Evolutionary conservation across 1,140 invertebrate genomes (phyloP).

Genomic region (Caenorhabditis inopinata): DNA sequence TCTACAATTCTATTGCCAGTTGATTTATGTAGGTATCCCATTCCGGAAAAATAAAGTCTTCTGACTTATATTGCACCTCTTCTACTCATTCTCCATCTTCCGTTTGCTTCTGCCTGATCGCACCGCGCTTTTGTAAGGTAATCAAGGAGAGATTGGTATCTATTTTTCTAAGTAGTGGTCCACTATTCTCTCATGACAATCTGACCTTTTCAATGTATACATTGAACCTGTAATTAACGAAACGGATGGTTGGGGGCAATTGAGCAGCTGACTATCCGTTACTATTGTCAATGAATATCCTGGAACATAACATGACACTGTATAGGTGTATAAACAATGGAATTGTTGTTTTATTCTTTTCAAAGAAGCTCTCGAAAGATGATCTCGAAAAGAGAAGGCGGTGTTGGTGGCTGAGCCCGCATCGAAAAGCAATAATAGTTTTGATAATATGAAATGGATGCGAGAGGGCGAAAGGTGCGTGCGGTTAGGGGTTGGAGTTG

Average conservation of each 20-base stretch:
- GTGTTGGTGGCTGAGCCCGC: neutral
- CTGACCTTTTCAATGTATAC: constrained; percentile 6
- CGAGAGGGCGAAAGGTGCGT: constrained; percentile 23
- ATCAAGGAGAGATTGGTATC: constrained; percentile 31
- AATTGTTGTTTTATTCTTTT: no score
- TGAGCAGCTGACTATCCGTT: neutral
- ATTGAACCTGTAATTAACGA: constrained; percentile 32
- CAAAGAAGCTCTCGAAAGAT: neutral
- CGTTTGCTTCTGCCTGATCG: neutral
- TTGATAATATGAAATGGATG: constrained; percentile 34
- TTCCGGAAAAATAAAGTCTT: neutral
- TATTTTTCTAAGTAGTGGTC: neutral
- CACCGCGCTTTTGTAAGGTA: constrained; percentile 17
- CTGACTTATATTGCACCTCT: no score
- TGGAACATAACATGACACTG: neutral
- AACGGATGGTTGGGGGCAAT: neutral
- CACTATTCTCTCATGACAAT: constrained; percentile 2
- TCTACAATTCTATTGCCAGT: neutral
- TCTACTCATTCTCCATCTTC: neutral
- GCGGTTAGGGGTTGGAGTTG: neutral
- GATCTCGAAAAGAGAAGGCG: neutral
- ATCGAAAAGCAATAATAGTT: constrained; percentile 16
- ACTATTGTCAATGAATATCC: neutral
- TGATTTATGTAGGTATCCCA: neutral
- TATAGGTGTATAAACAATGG: neutral